These are phyloP conservation scores for Phasianus colchicus DNA, from an alignment of 2,113 vertebrate genomes.

Conservation along the genomic window DNA sequence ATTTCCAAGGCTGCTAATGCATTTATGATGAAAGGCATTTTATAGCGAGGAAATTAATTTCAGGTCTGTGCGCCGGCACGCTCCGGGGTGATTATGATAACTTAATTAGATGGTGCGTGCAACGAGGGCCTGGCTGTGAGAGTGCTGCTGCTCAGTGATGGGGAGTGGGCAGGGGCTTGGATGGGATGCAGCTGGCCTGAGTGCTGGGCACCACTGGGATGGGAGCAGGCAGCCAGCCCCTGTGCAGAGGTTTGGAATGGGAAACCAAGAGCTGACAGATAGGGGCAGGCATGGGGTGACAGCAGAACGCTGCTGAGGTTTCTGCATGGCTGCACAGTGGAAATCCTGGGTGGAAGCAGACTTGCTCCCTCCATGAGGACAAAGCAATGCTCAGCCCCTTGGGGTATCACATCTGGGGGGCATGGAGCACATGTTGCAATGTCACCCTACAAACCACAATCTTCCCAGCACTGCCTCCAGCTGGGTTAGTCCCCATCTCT, in stretches of 20 bases:
- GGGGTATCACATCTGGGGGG: background rate
- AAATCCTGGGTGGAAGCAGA: background rate
- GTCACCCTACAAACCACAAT: background rate
- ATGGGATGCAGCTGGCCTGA: background rate
- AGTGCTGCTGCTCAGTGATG: background rate
- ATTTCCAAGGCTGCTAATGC: conserved; percentile 53
- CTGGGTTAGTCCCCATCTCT: background rate
- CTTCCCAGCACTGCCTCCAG: background rate
- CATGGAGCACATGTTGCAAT: fast-evolving
- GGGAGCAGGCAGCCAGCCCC: background rate
- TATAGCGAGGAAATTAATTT: conserved; percentile 61
- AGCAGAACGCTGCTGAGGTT: fast-evolving
- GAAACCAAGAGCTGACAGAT: background rate
- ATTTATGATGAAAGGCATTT: conserved; percentile 57
- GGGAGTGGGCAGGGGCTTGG: background rate
- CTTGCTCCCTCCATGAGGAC: background rate
- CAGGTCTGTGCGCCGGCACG: background rate
- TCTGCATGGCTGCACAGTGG: fast-evolving
- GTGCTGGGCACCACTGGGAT: fast-evolving
- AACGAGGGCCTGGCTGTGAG: background rate
- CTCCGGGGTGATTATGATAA: conserved; percentile 37
- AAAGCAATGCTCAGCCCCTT: background rate
- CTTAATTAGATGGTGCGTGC: background rate
- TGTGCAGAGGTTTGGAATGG: background rate
- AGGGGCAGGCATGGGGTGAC: fast-evolving